Evolutionary conservation across 1,140 invertebrate genomes (phyloP).

Genomic region (Caenorhabditis inopinata): DNA sequence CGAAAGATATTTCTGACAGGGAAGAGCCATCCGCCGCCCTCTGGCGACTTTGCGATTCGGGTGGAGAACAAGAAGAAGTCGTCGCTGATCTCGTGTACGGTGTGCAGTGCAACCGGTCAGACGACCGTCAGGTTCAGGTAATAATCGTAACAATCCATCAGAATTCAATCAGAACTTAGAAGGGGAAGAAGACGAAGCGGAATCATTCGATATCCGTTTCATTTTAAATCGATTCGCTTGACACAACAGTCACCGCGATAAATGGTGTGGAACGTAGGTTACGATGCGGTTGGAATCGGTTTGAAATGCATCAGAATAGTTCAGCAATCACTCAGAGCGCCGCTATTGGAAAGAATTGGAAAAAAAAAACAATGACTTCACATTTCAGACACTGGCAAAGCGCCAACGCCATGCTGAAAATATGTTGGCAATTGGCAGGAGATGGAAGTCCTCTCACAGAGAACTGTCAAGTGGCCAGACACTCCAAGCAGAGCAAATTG

Average conservation of each 20-base stretch:
- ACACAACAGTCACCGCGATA: background rate
- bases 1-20: slow-evolving; percentile 10
- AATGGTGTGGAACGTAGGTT: background rate
- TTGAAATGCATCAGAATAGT: too few species aligned
- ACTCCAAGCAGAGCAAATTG: slow-evolving; percentile 17
- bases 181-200: background rate
- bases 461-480: background rate
- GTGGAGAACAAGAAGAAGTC: slow-evolving; percentile 17
- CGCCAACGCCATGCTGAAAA: slow-evolving; percentile 17
- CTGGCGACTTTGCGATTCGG: slow-evolving; percentile 23
- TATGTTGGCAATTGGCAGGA: slow-evolving; percentile 19
- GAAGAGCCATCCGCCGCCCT: background rate
- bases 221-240: background rate
- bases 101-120: slow-evolving; percentile 2
- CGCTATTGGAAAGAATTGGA: too few species aligned
- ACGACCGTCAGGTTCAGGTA: slow-evolving; percentile 11
- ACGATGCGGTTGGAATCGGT: background rate
- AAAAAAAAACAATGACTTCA: background rate
- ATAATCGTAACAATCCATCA: too few species aligned
- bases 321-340: too few species aligned
- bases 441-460: background rate
- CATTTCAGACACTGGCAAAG: slow-evolving; percentile 13
- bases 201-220: slow-evolving; percentile 6
- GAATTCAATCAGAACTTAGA: background rate
- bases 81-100: background rate